Conservation (phyloP, 1,140 invertebrate genomes). For the Alviniconcha marisindica region DNA sequence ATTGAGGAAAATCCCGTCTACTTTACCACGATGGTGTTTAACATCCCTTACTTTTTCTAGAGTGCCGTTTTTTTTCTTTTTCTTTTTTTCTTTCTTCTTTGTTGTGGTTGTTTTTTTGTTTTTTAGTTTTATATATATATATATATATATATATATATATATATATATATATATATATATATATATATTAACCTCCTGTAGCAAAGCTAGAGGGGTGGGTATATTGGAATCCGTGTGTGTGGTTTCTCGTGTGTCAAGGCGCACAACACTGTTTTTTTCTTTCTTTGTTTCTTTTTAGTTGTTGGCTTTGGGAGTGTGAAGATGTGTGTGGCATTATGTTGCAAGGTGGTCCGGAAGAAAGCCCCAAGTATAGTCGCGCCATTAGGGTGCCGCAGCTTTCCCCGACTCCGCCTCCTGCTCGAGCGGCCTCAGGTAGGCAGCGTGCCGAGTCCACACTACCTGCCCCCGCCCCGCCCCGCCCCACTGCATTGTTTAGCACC, state of each 20-base stretch:
- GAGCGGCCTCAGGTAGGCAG: constrained; percentile 10
- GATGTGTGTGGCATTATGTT: not conserved
- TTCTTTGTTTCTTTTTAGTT: not conserved
- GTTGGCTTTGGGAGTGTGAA: not conserved
- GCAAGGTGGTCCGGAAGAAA: not conserved
- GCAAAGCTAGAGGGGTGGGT: no score
- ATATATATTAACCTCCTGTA: no score
- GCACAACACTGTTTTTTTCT: no score
- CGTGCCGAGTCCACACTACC: not conserved
- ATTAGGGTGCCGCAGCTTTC: constrained; percentile 4
- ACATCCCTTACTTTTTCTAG: not conserved
- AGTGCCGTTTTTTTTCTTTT: not conserved
- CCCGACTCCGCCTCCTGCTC: not conserved
- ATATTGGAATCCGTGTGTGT: no score
- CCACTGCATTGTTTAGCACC: not conserved
- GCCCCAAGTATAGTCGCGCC: constrained; percentile 7
- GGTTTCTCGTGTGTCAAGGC: no score
- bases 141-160: not conserved
- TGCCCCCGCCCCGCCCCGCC: not conserved
- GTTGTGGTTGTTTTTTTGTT: not conserved
- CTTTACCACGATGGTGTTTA: no score
- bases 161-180: no score
- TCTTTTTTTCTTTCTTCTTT: not conserved
- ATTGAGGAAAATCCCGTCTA: not conserved
- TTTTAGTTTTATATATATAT: not conserved